Conservation (phyloP, 2,113 vertebrate species). For the Bufo gargarizans region DNA sequence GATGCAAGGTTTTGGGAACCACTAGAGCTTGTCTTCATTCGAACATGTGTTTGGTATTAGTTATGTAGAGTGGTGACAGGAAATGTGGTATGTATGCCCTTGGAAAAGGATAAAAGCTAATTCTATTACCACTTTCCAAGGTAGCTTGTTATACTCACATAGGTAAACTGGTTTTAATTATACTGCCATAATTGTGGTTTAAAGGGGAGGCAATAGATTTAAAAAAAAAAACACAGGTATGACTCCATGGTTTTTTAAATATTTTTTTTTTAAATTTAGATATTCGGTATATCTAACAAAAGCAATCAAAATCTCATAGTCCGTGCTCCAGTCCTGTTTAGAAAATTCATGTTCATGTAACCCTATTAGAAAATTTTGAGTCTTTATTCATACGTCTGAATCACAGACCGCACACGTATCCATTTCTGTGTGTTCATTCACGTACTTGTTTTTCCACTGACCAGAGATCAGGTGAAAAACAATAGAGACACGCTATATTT, state of each 20-base stretch:
- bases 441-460: no score
- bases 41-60: constrained; percentile 79
- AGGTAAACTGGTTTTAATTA: constrained; percentile 76
- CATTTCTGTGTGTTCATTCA: no score
- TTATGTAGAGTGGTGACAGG: constrained; percentile 79
- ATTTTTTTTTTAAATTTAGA: no score
- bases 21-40: constrained; percentile 68
- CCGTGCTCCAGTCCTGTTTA: background rate
- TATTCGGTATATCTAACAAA: background rate
- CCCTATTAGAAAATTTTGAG: no score
- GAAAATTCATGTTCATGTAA: background rate
- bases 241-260: no score
- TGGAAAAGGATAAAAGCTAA: constrained; percentile 82
- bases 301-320: background rate
- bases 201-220: background rate
- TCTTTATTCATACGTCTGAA: no score
- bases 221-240: background rate
- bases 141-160: constrained; percentile 72
- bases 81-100: constrained; percentile 78
- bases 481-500: no score
- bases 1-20: constrained; percentile 69
- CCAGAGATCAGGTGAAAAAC: no score
- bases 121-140: constrained; percentile 78
- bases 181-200: constrained; percentile 7
- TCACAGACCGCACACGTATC: no score